Conservation (phyloP, 1,140 invertebrate genomes). For the Archivesica marissinica region DNA sequence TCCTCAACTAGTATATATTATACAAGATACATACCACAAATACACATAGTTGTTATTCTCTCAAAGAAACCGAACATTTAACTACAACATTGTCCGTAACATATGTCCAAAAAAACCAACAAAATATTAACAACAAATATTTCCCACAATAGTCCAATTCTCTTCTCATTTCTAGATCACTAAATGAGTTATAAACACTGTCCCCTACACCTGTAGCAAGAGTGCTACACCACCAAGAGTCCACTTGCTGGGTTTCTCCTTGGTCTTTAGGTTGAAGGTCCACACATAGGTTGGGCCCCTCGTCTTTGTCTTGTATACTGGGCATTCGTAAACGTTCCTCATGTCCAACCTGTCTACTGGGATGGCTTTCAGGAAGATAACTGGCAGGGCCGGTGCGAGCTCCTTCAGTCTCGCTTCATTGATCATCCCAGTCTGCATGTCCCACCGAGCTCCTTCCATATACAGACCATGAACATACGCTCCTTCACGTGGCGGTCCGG, state of each 20-base stretch:
- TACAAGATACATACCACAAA: no score
- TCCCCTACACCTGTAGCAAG: slow-evolving; percentile 92
- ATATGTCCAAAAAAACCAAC: no score
- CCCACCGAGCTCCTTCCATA: slow-evolving; percentile 98
- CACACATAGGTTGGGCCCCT: slow-evolving; percentile 97
- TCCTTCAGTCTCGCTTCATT: slow-evolving; percentile 96
- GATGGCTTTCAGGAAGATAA: slow-evolving; percentile 95
- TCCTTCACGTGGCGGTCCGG: slow-evolving; percentile 92
- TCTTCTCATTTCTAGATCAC: no score
- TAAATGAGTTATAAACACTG: no score
- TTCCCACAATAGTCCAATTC: no score
- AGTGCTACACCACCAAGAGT: slow-evolving; percentile 95
- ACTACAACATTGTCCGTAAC: no score
- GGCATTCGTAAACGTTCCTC: slow-evolving; percentile 97
- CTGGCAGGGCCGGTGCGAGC: slow-evolving; percentile 95
- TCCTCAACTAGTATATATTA: no score
- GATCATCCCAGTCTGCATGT: slow-evolving; percentile 93
- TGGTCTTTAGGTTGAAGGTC: slow-evolving; percentile 98
- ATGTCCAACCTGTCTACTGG: slow-evolving; percentile 97
- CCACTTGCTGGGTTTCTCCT: slow-evolving; percentile 97
- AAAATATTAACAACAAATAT: no score
- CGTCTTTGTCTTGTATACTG: slow-evolving; percentile 95
- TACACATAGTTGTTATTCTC: no score
- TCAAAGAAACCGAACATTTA: no score
- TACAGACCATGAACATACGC: slow-evolving; percentile 96